Percentiles rank a stretch among this genome's conserved stretches.
These are phyloP conservation scores for Oscheius myriophilus DNA, from an alignment of 2,888 invertebrate species.

Conservation along the genomic window DNA sequence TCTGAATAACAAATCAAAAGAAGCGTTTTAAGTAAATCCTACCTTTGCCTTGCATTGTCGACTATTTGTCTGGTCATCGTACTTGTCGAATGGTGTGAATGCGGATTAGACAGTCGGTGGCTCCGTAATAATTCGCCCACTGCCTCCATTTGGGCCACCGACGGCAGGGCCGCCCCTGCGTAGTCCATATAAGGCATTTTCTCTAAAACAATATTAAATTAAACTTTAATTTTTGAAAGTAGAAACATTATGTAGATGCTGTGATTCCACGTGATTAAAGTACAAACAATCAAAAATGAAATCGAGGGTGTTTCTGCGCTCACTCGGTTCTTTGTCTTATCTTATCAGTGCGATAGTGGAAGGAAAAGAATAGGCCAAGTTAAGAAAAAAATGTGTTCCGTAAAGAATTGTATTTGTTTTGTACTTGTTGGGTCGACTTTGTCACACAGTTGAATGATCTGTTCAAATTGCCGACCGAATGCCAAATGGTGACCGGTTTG, in stretches of 20 bases:
- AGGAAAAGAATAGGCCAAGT: not conserved
- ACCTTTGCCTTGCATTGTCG: constrained; percentile 75
- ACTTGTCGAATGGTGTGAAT: constrained; percentile 81
- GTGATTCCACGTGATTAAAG: not conserved
- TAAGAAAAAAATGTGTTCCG: not conserved
- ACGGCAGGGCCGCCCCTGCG: constrained; percentile 52
- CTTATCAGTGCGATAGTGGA: not conserved
- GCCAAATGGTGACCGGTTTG: no score
- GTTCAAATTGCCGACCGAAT: no score
- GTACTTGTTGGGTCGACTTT: no score
- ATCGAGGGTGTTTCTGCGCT: not conserved
- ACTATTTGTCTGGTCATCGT: constrained; percentile 84
- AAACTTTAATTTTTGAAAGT: not conserved
- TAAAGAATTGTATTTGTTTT: no score
- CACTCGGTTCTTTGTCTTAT: not conserved
- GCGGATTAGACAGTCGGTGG: constrained; percentile 83
- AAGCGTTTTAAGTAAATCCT: not conserved
- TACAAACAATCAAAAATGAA: not conserved
- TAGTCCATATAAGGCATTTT: constrained; percentile 56
- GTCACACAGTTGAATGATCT: no score
- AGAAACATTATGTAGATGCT: no score
- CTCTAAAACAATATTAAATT: not conserved
- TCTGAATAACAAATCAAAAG: not conserved
- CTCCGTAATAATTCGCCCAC: constrained; percentile 18
- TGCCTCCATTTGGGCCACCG: constrained; percentile 38